Evolutionary conservation across 1,140 invertebrate genomes (phyloP), one percentile per base, ranked within the genome.

Genomic region (Ridgeia piscesae): DNA sequence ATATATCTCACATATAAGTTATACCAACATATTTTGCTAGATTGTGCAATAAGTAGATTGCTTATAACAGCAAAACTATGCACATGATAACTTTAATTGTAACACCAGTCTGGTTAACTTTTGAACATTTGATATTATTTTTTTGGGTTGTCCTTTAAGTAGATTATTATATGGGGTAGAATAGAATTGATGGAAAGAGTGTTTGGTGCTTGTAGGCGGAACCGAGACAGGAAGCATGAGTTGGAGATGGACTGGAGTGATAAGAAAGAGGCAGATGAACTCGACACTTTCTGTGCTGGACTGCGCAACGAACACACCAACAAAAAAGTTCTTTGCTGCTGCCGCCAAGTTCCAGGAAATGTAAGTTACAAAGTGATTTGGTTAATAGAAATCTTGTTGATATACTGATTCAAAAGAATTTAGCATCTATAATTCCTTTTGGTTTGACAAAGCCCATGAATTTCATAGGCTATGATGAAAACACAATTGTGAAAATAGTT

Each of bases 211-310:
- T 94, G 11, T 91, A 96, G 96, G 21, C 97, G 97, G 93, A 97
- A 98, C 94, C 97, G 97, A 94, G 97, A 97, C 58, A 97, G 97
- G 0, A 98, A 98, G 95, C 97, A 97, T 92, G 97, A 97, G 34
- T 96, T 98, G 89, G 98, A 98, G 96, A 97, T 97, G 94, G 98
- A 98, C 95, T 98, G 98, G 98, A 98, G 98, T 93, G 98, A 98
- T 94, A 99, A 98, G 96, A 97, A 97, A 91, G 97, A 98, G 95
- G 97, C 98, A 4, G 97, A 98, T 94, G 97, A 97, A 94, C 97
- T 98, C 9, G 98, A 98, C 92, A 94, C 95, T 77, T 93, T 93
- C 48, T 95, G 95, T 93, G 95, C 94, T 42, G 93, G 93, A 14
- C 94, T 96, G 21, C 94, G 94, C 91, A 96, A 96, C 91, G 94